Evolutionary conservation across 2,888 invertebrate species (phyloP).

Genomic region (Glyphotaelius pellucidus): DNA sequence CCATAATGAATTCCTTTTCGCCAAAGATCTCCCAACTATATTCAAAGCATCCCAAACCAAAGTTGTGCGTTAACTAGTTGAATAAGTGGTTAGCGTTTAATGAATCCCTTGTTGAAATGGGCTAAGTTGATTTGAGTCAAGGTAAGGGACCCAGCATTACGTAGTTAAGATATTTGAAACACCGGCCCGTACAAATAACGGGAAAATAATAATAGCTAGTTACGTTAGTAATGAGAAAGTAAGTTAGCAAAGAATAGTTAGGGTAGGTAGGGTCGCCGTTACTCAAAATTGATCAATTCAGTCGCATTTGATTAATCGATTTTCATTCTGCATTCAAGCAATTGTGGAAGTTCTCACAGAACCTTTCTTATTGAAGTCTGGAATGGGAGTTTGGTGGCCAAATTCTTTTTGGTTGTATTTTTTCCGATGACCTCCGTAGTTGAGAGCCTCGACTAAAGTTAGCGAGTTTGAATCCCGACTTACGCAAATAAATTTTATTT

Average conservation of each 20-base stretch:
- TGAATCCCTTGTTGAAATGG: neutral
- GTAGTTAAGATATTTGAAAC: neutral
- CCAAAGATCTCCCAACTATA: neutral
- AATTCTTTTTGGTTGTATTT: too few species aligned
- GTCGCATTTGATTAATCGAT: too few species aligned
- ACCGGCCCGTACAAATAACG: neutral
- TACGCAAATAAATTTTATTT: too few species aligned
- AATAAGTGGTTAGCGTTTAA: neutral
- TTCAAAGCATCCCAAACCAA: neutral
- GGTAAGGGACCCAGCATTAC: neutral
- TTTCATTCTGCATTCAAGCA: too few species aligned
- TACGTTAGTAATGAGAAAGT: neutral
- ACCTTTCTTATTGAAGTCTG: too few species aligned
- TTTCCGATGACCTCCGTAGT: too few species aligned
- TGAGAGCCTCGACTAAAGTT: too few species aligned
- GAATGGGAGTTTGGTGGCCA: too few species aligned
- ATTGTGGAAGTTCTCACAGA: too few species aligned
- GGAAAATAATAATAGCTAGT: neutral
- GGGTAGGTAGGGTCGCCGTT: neutral
- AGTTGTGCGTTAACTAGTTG: neutral
- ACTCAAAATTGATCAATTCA: neutral
- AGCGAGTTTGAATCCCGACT: too few species aligned
- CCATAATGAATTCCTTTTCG: neutral
- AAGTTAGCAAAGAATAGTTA: too few species aligned
- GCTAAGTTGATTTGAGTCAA: neutral